These are phyloP conservation scores for Drosophila kohkoa DNA, from an alignment of 1,140 invertebrate species.

Conservation along the genomic window DNA sequence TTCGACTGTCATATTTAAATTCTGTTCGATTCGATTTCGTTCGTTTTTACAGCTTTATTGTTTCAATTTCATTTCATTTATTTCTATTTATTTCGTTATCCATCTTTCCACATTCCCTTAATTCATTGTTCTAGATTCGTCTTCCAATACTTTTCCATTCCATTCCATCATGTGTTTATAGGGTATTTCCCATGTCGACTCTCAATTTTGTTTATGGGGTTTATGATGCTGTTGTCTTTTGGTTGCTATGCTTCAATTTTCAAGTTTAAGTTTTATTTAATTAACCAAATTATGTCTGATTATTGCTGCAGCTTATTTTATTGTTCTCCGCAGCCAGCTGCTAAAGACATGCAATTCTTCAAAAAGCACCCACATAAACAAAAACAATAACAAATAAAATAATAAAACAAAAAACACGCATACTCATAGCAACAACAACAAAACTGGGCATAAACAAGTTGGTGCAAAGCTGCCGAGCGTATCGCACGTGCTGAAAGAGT, in stretches of 20 bases:
- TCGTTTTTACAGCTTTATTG: no score
- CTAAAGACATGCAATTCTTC: constrained; percentile 37
- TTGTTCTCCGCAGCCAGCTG: constrained; percentile 45
- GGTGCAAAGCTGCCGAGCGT: constrained; percentile 48
- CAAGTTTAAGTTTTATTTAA: constrained; percentile 54
- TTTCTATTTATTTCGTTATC: no score
- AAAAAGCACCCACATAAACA: neutral
- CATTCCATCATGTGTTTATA: neutral
- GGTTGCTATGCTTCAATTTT: constrained; percentile 48
- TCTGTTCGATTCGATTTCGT: no score
- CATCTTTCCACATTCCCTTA: no score
- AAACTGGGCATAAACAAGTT: constrained; percentile 33
- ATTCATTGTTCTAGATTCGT: neutral
- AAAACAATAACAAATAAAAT: constrained; percentile 15
- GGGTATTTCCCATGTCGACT: neutral
- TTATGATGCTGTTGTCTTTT: neutral
- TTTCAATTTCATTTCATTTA: no score
- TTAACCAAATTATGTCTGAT: constrained; percentile 62
- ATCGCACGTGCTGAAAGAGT: constrained; percentile 48
- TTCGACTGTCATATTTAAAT: no score
- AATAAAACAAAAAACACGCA: neutral
- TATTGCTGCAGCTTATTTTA: constrained; percentile 36
- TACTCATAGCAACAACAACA: neutral
- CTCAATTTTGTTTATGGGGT: neutral
- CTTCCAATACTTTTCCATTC: neutral